Evolutionary conservation across 2,888 invertebrate species (phyloP).

Genomic region (Malthinus seriepunctatus): DNA sequence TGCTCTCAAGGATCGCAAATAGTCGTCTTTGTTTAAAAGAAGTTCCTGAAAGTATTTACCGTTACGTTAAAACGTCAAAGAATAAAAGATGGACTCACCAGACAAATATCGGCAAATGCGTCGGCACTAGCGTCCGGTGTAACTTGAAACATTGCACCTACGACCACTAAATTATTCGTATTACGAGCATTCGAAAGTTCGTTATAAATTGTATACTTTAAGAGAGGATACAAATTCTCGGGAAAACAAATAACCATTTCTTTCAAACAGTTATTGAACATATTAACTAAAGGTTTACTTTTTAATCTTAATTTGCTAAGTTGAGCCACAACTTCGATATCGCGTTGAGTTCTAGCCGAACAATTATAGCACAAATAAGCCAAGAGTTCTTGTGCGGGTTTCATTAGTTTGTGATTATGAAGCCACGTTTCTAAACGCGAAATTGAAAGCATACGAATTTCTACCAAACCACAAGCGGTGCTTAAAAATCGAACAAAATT

Average conservation of each 20-base stretch:
- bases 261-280: slow-evolving; percentile 85
- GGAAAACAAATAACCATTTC: slow-evolving; percentile 87
- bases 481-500: slow-evolving; percentile 86
- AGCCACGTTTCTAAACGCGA: slow-evolving; percentile 90
- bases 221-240: slow-evolving; percentile 79
- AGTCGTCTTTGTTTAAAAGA: slow-evolving; percentile 86
- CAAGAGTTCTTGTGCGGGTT: slow-evolving; percentile 88
- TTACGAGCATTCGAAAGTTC: slow-evolving; percentile 91
- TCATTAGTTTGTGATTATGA: slow-evolving; percentile 92
- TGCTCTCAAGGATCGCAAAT: slow-evolving; percentile 81
- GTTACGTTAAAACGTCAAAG: too few species aligned
- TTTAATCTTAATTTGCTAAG: slow-evolving; percentile 90
- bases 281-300: slow-evolving; percentile 88
- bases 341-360: slow-evolving; percentile 65
- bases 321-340: slow-evolving; percentile 78
- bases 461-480: slow-evolving; percentile 83
- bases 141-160: slow-evolving; percentile 86
- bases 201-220: slow-evolving; percentile 93
- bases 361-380: slow-evolving; percentile 92
- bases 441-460: slow-evolving; percentile 79
- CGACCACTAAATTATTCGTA: slow-evolving; percentile 92
- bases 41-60: slow-evolving; percentile 67
- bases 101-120: slow-evolving; percentile 81
- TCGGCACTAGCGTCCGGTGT: slow-evolving; percentile 81
- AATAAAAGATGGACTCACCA: slow-evolving; percentile 51